Conservation (phyloP, 92 coral and sea anemone species). For the Porites lobata region DNA sequence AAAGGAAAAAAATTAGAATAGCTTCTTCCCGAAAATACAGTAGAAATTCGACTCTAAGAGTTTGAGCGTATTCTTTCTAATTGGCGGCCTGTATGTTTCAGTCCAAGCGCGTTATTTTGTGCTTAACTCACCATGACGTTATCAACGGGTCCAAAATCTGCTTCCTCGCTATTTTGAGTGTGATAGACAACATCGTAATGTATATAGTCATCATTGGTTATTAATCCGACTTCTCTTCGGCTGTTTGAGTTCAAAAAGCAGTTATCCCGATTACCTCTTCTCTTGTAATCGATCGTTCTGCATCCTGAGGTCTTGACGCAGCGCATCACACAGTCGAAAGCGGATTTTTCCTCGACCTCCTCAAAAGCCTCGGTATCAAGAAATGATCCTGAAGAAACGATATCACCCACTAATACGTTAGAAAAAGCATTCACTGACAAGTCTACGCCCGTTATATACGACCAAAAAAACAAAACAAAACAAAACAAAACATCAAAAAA, state of each 20-base stretch:
- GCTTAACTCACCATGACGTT: slow-evolving; percentile 1
- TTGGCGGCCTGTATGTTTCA: no score
- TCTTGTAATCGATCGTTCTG: slow-evolving; percentile 21
- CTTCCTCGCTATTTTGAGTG: slow-evolving; percentile 11
- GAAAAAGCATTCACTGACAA: no score
- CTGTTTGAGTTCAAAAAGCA: slow-evolving; percentile 6
- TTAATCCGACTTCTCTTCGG: not conserved
- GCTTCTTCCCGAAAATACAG: no score
- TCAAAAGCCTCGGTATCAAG: not conserved
- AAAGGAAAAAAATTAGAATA: no score
- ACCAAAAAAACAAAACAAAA: no score
- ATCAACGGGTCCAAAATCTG: slow-evolving; percentile 18
- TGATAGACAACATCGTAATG: slow-evolving; percentile 9
- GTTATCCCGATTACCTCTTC: not conserved
- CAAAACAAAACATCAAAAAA: no score
- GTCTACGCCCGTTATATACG: no score
- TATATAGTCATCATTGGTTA: not conserved
- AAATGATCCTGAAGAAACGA: not conserved
- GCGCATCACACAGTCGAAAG: slow-evolving; percentile 1
- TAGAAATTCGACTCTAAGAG: no score
- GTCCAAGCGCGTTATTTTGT: not conserved
- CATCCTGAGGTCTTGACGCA: not conserved
- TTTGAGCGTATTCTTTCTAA: no score
- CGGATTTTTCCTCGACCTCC: not conserved
- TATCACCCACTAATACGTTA: no score